Evolutionary conservation across 2,888 invertebrate genomes (phyloP).

Genomic region (Clitarchus hookeri): DNA sequence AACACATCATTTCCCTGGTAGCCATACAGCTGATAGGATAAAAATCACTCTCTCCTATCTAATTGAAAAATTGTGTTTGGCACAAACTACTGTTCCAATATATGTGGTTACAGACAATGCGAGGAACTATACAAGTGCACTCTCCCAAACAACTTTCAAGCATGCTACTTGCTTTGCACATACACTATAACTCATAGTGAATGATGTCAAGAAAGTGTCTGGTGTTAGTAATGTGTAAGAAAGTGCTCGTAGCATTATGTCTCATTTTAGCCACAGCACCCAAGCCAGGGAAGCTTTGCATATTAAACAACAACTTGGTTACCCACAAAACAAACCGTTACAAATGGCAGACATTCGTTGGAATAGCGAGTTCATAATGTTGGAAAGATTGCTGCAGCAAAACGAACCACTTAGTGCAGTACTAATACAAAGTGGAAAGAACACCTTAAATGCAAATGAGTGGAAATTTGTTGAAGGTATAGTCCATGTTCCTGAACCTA

Average conservation of each 20-base stretch:
- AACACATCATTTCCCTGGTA: slow-evolving; percentile 1
- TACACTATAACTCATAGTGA: background rate
- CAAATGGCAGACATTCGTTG: background rate
- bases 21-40: background rate
- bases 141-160: slow-evolving; percentile 1
- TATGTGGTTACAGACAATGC: slow-evolving; percentile 15
- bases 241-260: background rate
- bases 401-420: slow-evolving; percentile 20
- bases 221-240: background rate
- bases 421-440: background rate
- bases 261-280: slow-evolving; percentile 20
- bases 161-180: background rate
- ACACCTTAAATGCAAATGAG: background rate
- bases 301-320: slow-evolving; percentile 10
- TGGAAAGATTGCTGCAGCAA: background rate
- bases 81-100: background rate
- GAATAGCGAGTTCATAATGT: slow-evolving; percentile 17
- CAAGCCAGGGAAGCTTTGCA: background rate
- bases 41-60: background rate
- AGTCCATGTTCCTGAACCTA: background rate
- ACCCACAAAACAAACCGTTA: background rate
- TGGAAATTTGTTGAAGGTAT: slow-evolving; percentile 16
- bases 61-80: background rate
- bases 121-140: background rate
- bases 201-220: background rate